Conservation (phyloP, 37 sponge, comb jelly and placozoan species). For the Theonella swinhoei region DNA sequence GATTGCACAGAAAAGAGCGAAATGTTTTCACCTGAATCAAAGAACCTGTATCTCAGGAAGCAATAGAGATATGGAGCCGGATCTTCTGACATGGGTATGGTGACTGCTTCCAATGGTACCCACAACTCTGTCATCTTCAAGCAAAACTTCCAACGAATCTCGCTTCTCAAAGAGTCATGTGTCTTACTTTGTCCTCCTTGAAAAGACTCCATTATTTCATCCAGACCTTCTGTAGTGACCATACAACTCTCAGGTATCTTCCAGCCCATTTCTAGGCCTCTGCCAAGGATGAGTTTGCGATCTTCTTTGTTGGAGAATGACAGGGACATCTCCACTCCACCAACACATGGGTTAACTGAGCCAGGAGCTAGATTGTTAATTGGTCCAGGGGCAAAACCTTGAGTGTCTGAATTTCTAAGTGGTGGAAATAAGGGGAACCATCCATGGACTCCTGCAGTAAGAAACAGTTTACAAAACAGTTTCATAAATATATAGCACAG, state of each 20-base stretch:
- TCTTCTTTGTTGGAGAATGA: conserved; percentile 49
- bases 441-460: conserved; percentile 52
- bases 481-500: too few species aligned
- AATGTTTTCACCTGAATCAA: conserved; percentile 51
- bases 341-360: conserved; percentile 9
- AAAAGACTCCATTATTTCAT: neutral
- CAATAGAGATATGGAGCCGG: conserved; percentile 27
- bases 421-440: conserved; percentile 59
- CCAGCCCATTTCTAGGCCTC: conserved; percentile 43
- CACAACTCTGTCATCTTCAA: conserved; percentile 11
- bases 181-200: too few species aligned
- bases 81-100: neutral
- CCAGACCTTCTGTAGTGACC: neutral
- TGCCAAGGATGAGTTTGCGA: conserved; percentile 36
- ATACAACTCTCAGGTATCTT: neutral
- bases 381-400: neutral
- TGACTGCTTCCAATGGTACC: conserved; percentile 22
- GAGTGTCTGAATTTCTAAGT: neutral
- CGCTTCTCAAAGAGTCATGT: too few species aligned
- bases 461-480: neutral
- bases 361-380: neutral
- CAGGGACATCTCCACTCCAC: conserved; percentile 72
- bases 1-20: neutral
- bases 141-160: conserved; percentile 2
- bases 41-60: conserved; percentile 71